Base-by-base conservation (phyloP, 2,888 invertebrate genomes). In the Agriopis leucophaearia region DNA sequence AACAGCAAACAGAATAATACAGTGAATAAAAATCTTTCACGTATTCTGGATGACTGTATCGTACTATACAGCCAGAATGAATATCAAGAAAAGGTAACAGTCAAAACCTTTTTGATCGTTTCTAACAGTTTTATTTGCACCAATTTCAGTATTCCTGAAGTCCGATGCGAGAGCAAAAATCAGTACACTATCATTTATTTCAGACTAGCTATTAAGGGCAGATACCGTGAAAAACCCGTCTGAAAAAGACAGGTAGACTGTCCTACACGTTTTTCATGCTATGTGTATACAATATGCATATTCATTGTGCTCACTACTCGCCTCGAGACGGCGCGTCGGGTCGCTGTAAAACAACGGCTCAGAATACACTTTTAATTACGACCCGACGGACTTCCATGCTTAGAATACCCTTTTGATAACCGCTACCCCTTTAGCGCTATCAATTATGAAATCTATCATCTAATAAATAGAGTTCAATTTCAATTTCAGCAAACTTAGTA, bases 311-410 rank as follows among this genome's bases (percentile, higher is more conserved):
- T 80, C 78, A 77, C 77, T 78, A 78, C 80, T 76, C 78, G 82
- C 81, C 76, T 80, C 82, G 84, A 86, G 86, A 86, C 85, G 82
- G 81, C 63, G 65, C 66, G 66, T 62, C 79, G 80, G 83, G 78
- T 78, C 76, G 79, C 80, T 82, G 81, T 87, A 85, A 86, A 87
- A 87, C 87, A 86, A 87, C 85, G 78, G 79, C 78, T 81, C 82
- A 80, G 83, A 85, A 87, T 85, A 86, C 86, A 82, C 84, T 85
- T 87, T 87, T 87, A 88, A 88, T 87, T 87, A 88, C 84, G 78
- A 79, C 74, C 78, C 76, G 83, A 81, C 85, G 85, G 82, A 78
- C 82, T 75, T 72, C 83, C 77, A 78, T 78, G 84, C 83, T 84
- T 86, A 83, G 84, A 84, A 83, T 80, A 83, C 69, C 82, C 86